Base-by-base conservation (phyloP, 1,140 invertebrate genomes). In the Chironomus striatipennis region DNA sequence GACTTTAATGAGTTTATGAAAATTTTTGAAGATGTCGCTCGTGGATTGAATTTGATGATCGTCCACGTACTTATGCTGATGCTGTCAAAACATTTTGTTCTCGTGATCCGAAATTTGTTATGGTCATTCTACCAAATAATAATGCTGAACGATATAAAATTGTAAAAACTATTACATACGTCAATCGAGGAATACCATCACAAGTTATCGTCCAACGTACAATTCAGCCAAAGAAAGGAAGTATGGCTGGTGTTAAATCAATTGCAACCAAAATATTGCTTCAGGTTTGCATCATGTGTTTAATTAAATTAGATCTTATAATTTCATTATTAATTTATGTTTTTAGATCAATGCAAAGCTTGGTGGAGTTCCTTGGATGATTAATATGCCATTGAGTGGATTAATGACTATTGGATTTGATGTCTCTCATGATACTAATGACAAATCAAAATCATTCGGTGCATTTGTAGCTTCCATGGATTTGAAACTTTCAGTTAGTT, bases 331-430 rank as follows among this genome's bases (percentile, higher is more conserved):
- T 34, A 5, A 34, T 34, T 34, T 1, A 34, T n/a, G n/a, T 2
- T 34, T 34, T 5, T 34, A 34, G 24, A 90, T 97, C 75, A 94
- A 93, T 79, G 93, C 92, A 76, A 98, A 98, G 85, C 82, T 96
- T 3, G 95, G 94, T 21, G 95, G 95, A 0, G 88, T 90, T 8
- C 90, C 95, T 0, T 98, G 95, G 95, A 84, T 83, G 0, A 83
- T 94, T 6, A 79, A 86, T 0, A 85, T 94, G 57, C 93, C 94
- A 0, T 43, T 91, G 4, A 79, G 78, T 0, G 85, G 86, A 0
- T 74, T 92, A 0, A 97, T 97, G 94, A 86, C 95, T 0, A 84
- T 94, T 17, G 95, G 95, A 2, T 94, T 93, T 78, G 95, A 97
- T 80, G 90, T 94, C 0, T 95, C 93, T 77, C 94, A 96, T 79